Conservation (phyloP, 2,888 invertebrate species). For the Agrochola macilenta region DNA sequence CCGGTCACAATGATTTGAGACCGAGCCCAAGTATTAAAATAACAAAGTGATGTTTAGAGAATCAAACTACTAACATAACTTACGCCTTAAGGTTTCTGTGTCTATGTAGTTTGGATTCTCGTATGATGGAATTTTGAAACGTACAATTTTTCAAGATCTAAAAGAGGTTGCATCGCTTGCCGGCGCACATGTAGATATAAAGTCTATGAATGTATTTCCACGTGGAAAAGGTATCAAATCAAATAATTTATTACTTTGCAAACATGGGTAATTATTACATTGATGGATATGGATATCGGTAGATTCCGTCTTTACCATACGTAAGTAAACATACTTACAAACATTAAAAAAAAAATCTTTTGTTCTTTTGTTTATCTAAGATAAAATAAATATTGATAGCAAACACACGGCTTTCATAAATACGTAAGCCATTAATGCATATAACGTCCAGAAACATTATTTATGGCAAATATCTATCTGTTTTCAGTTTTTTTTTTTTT, state of each 20-base stretch:
- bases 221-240: constrained; percentile 10
- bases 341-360: constrained; percentile 1
- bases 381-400: constrained; percentile 20
- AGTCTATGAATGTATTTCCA: constrained; percentile 23
- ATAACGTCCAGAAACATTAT: constrained; percentile 27
- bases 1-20: constrained; percentile 18
- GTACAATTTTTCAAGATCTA: constrained; percentile 16
- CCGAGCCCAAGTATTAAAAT: not conserved
- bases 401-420: constrained; percentile 18
- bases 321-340: not conserved
- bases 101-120: not conserved
- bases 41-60: constrained; percentile 1
- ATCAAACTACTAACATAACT: not conserved
- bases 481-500: too few species aligned
- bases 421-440: constrained; percentile 1
- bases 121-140: not conserved
- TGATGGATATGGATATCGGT: too few species aligned
- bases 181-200: not conserved
- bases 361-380: constrained; percentile 5
- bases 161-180: not conserved
- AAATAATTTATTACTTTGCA: too few species aligned
- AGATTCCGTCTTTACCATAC: not conserved
- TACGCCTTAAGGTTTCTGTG: not conserved
- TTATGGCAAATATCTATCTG: constrained; percentile 25
- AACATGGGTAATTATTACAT: too few species aligned